Evolutionary conservation across 2,113 vertebrate genomes (phyloP), one percentile per base, ranked within the genome.

Genomic region (Peromyscus polionotus): DNA sequence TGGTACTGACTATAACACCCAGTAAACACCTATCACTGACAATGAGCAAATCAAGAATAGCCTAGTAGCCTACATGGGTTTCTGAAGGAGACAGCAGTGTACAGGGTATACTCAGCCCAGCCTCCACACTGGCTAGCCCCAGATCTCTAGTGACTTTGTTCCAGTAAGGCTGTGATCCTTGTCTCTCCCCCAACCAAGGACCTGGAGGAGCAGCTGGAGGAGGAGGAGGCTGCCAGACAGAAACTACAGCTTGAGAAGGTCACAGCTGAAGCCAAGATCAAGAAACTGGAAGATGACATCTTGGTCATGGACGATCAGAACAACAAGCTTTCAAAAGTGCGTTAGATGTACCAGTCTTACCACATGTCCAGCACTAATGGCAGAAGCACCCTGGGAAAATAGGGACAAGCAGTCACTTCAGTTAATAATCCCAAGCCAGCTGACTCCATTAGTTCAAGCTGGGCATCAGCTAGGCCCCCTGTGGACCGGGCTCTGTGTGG

Each of bases 251-350:
- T 99, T 81, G 99, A 99, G 97, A 99, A 99, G 98, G 99, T 98
- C 5, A 98, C 98, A 0, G 98, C 99, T 10, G 99, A 99, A 93
- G 99, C 99, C 94, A 99, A 99, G 97, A 99, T 99, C 93, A 99
- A 99, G 98, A 99, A 99, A 96, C 98, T 99, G 98, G 99, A 99
- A 98, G 99, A 99, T 57, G 99, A 99, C 65, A 96, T 99, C 81
- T 98, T 99, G 91, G 96, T 99, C 51, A 99, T 99, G 99, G 99
- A 99, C 26, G 99, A 99, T 94, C 99, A 99, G 95, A 99, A 99
- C 90, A 99, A 99, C 97, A 99, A 99, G 84, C 98, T 99, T 87
- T 99, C 98, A 12, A 99, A 99, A 98, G 99, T 99, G 70, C 76
- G 96, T 4, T 72, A 87, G 17, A 70, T n/a, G 42, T 70, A 3